Base-by-base conservation (phyloP, 2,888 invertebrate genomes). In the Metellina segmentata region DNA sequence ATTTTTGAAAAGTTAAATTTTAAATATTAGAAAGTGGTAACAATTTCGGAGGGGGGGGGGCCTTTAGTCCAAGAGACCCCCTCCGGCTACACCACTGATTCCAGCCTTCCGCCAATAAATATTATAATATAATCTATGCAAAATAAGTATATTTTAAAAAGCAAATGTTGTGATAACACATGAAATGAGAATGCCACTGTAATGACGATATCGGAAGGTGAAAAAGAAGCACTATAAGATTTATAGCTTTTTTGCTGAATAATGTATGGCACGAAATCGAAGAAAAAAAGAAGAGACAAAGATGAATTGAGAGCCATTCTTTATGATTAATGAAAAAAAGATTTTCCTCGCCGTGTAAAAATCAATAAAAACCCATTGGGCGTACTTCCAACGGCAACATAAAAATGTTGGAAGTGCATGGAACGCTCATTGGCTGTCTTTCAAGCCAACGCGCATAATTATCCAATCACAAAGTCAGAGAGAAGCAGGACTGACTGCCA, bases 291-390 rank as follows among this genome's bases (percentile, higher is more conserved):
- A 48, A 72, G 19, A 82, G 61, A 61, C 34, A 75, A 48, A 48
- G 61, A 85, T n/a, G 61, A 75, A 75, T 71, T 20, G 61, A 61
- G 34, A 52, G 52, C 61, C 74, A 48, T 52, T 75, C 13, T 1
- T 7, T 49, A 72, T 72, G 75, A 75, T 75, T 74, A 85, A 85
- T 85, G 85, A 75, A 16, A 52, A 53, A 74, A 34, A 19, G 20
- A 20, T 61, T 82, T 71, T 48, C 9, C 70, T 71, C n/a, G 11
- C 19, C 86, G 70, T 61, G 51, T 70, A 71, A 71, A 16, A 78
- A 86, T 86, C 78, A 69, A 86, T 78, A 77, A 71, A 75, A 71
- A 82, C 49, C 19, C 49, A 71, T 49, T 78, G 69, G 69, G 78
- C 69, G 13, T 70, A 51, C 19, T 19, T 82, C 82, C 82, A 82